Conservation (phyloP, 2,113 vertebrate species). For the Cyanistes caeruleus region DNA sequence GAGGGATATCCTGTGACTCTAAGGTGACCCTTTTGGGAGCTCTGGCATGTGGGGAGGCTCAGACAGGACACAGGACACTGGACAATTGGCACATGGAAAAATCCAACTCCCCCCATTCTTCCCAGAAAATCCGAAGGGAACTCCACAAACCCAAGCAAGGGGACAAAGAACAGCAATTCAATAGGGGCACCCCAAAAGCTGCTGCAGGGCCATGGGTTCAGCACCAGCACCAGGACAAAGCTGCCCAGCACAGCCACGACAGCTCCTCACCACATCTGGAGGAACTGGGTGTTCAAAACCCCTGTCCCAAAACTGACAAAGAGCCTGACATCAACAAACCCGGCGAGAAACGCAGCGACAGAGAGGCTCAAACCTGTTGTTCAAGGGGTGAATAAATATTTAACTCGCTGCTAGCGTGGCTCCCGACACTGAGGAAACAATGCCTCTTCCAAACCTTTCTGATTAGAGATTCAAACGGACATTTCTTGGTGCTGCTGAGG, state of each 20-base stretch:
- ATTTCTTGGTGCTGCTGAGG: conserved; percentile 39
- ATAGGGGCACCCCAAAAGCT: not conserved
- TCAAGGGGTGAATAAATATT: conserved; percentile 45
- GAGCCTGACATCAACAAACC: fast-evolving
- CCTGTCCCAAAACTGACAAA: not conserved
- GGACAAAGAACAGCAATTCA: not conserved
- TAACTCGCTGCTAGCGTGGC: not conserved
- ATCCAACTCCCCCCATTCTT: not conserved
- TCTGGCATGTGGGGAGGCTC: fast-evolving
- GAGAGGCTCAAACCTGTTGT: not conserved
- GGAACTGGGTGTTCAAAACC: fast-evolving
- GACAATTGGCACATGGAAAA: fast-evolving
- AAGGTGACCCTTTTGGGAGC: not conserved
- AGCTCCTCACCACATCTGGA: not conserved
- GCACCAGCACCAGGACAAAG: not conserved
- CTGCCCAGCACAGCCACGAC: not conserved
- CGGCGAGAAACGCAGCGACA: fast-evolving
- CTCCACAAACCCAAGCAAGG: not conserved
- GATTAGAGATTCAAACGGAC: conserved; percentile 25
- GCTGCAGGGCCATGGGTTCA: not conserved
- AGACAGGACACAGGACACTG: fast-evolving
- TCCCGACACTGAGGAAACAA: conserved; percentile 34
- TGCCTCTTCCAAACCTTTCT: not conserved
- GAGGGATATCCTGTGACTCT: not conserved
- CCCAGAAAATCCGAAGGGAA: not conserved